Evolutionary conservation across 2,888 invertebrate genomes (phyloP).

Genomic region (Temnothorax rugatulus): DNA sequence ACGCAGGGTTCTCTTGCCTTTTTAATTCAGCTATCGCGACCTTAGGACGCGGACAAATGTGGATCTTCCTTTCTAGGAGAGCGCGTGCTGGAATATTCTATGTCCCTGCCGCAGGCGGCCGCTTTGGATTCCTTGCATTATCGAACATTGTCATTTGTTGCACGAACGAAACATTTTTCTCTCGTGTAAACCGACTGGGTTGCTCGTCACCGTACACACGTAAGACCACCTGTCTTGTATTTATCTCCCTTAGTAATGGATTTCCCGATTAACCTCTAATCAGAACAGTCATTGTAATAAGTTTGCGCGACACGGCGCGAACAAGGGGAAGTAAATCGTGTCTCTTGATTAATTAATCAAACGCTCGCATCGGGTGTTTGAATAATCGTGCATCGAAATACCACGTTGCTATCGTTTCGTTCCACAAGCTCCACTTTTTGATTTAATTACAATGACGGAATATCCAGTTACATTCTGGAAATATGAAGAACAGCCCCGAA

Average conservation of each 20-base stretch:
- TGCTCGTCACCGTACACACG: background rate
- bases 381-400: background rate
- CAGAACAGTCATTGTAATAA: constrained; percentile 9
- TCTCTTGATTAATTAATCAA: constrained; percentile 27
- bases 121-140: constrained; percentile 33
- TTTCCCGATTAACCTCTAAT: constrained; percentile 16
- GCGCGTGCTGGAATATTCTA: constrained; percentile 46
- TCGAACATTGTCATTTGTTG: constrained; percentile 44
- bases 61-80: background rate
- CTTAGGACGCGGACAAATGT: constrained; percentile 27
- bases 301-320: background rate
- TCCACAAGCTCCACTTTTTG: background rate
- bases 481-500: background rate
- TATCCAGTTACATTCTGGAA: constrained; percentile 5
- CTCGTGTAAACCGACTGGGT: background rate
- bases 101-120: constrained; percentile 14
- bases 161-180: constrained; percentile 24
- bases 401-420: background rate
- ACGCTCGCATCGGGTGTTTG: background rate
- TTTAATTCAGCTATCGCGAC: constrained; percentile 28
- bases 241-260: background rate
- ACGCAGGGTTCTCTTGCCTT: background rate
- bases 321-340: background rate
- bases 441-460: background rate
- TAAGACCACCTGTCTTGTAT: background rate